These are phyloP conservation scores for Sylvia borin DNA, from an alignment of 2,797 vertebrate species.

Conservation along the genomic window DNA sequence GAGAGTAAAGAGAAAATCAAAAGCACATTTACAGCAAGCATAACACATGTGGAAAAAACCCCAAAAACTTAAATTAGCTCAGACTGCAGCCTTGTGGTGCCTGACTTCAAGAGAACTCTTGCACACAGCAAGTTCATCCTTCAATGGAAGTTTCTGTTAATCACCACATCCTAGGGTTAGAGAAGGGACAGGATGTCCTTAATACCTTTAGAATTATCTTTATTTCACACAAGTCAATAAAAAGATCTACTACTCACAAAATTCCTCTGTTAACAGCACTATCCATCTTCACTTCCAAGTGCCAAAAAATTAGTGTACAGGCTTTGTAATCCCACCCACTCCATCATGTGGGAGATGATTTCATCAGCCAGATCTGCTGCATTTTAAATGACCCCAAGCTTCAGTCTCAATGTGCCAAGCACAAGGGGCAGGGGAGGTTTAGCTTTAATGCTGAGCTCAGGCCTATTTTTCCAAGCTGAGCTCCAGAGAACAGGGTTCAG, in stretches of 20 bases:
- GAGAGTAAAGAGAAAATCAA: not conserved
- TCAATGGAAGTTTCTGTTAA: not conserved
- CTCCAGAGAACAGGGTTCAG: not conserved
- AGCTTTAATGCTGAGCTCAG: not conserved
- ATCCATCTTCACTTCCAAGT: not conserved
- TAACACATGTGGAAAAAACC: fast-evolving
- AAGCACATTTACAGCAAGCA: not conserved
- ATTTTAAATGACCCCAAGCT: not conserved
- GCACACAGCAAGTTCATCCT: not conserved
- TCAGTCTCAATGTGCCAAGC: not conserved
- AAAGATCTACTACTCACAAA: not conserved
- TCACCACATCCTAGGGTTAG: not conserved
- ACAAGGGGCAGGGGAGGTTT: not conserved
- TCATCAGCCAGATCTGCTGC: not conserved
- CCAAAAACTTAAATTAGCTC: not conserved
- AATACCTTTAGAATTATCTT: not conserved
- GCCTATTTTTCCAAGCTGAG: not conserved
- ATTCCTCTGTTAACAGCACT: not conserved
- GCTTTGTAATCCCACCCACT: not conserved
- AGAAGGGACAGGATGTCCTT: not conserved
- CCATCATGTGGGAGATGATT: not conserved
- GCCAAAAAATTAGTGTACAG: not conserved
- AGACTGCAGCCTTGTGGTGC: not conserved
- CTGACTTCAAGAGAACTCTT: not conserved
- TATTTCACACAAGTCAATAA: not conserved